Evolutionary conservation across 1,140 invertebrate genomes (phyloP).

Genomic region (Drosophila aff.): DNA sequence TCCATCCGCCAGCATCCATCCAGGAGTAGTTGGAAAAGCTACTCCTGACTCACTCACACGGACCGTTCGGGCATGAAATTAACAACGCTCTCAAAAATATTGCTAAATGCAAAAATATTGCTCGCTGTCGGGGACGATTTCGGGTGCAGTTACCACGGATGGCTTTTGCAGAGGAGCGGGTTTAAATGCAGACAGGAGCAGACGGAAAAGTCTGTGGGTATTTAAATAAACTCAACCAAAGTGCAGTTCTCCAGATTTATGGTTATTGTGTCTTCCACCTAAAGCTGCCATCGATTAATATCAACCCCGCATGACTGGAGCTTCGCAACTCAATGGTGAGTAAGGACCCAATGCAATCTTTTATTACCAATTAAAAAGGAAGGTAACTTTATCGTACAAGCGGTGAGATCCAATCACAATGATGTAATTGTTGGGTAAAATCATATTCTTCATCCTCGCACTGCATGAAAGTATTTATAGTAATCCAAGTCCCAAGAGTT

Average conservation of each 20-base stretch:
- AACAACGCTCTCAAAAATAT: conserved; percentile 77
- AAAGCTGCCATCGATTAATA: conserved; percentile 42
- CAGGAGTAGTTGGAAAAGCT: conserved; percentile 18
- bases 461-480: conserved; percentile 34
- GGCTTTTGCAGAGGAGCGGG: not conserved
- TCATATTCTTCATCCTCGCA: conserved; percentile 48
- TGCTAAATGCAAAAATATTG: conserved; percentile 79
- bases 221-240: conserved; percentile 64
- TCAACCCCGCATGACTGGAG: not conserved
- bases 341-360: conserved; percentile 16
- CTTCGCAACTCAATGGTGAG: not conserved
- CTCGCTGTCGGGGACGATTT: conserved; percentile 42
- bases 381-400: conserved; percentile 1
- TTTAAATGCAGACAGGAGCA: conserved; percentile 2
- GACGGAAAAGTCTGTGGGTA: conserved; percentile 55
- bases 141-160: conserved; percentile 8
- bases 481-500: conserved; percentile 8
- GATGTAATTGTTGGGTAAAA: conserved; percentile 57
- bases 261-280: conserved; percentile 46
- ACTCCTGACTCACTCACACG: conserved; percentile 43
- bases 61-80: conserved; percentile 73
- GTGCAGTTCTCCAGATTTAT: conserved; percentile 56
- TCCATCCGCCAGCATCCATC: not conserved
- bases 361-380: conserved; percentile 62
- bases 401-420: conserved; percentile 53